Base-by-base conservation (phyloP, 1,140 invertebrate genomes). In the Theocolax elegans region DNA sequence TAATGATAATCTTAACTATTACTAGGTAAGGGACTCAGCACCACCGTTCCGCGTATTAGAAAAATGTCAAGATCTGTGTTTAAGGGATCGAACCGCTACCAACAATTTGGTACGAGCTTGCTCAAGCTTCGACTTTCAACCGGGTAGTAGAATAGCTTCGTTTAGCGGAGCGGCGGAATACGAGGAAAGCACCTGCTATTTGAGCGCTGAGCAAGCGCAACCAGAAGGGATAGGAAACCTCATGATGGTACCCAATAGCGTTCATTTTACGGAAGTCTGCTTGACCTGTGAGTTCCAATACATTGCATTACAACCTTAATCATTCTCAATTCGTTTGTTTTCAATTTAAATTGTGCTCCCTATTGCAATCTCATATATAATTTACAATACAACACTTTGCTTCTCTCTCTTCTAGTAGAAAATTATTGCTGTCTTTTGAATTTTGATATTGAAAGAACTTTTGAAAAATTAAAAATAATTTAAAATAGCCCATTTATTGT, bases 231-330 rank as follows among this genome's bases (percentile, higher is more conserved):
- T 94, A 29, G 94, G 94, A 19, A 93, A 91, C 70, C 87, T 96
- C 1, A 93, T 95, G 87, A 88, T 94, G 58, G 92, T 94, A 6
- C 93, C 93, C 2, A 93, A 95, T 74, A 93, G 93, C 79, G 91
- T 95, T 7, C 94, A 96, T 81, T 96, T 95, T 77, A 93, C 93
- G 17, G 94, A 96, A 89, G 91, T 96, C 31, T 97, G 95, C 80
- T 87, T 96, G 17, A 91, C 92, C 35, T 95, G 95, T 96, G 86
- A 91, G 92, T 89, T 42, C 92, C 89, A 4, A 19, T 13, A 31
- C 10, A 19, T 48, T n/a, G n/a, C n/a, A n/a, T n/a, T n/a, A n/a
- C n/a, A n/a, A n/a, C n/a, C n/a, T n/a, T n/a, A n/a, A n/a, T n/a
- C n/a, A n/a, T n/a, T n/a, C n/a, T n/a, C n/a, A n/a, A n/a, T n/a